These are phyloP conservation scores for Strigamia transsilvanica DNA, from an alignment of 2,888 invertebrate genomes.

Conservation along the genomic window DNA sequence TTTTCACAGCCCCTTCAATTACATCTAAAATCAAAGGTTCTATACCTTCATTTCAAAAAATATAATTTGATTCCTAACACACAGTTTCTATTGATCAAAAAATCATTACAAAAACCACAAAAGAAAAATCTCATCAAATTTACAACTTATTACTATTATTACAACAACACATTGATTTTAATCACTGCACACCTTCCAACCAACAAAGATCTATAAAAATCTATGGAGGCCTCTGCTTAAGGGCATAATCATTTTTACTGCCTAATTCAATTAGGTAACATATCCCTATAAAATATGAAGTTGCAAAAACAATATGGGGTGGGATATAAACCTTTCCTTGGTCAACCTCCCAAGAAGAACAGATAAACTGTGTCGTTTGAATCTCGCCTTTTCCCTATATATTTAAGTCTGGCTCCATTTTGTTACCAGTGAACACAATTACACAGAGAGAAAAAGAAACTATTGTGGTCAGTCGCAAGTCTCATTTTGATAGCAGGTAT, in stretches of 20 bases:
- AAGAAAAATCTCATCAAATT: neutral
- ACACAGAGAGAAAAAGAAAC: neutral
- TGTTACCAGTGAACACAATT: slow-evolving; percentile 7
- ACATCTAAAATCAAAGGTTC: neutral
- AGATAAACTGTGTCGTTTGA: neutral
- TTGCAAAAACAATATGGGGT: neutral
- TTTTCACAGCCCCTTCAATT: neutral
- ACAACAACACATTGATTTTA: neutral
- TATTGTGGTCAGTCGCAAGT: slow-evolving; percentile 13
- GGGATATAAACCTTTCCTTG: too few species aligned
- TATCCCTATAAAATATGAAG: neutral
- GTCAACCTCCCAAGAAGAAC: neutral
- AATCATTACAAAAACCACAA: neutral
- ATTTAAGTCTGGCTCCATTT: neutral
- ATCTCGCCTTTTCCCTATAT: neutral
- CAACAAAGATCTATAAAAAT: neutral
- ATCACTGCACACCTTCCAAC: neutral
- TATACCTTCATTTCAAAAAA: neutral
- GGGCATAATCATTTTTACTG: slow-evolving; percentile 13
- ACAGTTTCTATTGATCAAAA: neutral
- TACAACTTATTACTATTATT: neutral
- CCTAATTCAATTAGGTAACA: neutral
- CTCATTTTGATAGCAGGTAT: slow-evolving; percentile 4
- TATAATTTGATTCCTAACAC: neutral
- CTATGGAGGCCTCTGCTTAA: neutral